These are phyloP conservation scores for Phengaris arion DNA, from an alignment of 2,888 invertebrate species.

Conservation along the genomic window DNA sequence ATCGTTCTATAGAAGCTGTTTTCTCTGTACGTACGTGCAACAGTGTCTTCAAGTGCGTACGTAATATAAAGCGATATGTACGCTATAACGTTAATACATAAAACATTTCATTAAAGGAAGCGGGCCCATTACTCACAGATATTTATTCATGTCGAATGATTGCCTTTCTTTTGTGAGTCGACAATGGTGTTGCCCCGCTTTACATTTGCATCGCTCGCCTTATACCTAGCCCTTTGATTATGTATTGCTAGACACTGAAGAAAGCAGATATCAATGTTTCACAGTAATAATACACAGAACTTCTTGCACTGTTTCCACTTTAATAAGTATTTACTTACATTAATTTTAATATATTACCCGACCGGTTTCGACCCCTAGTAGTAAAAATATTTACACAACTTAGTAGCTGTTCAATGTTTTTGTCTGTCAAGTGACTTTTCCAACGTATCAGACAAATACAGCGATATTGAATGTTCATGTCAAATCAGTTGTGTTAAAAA, in stretches of 20 bases:
- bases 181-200: conserved; percentile 71
- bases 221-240: conserved; percentile 37
- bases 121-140: conserved; percentile 75
- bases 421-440: too few species aligned
- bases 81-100: conserved; percentile 72
- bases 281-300: too few species aligned
- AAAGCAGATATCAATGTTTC: not conserved
- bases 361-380: too few species aligned
- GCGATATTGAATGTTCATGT: too few species aligned
- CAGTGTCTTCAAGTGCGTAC: conserved; percentile 34
- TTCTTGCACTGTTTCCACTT: too few species aligned
- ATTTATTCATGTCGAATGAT: conserved; percentile 80
- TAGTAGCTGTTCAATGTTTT: too few species aligned
- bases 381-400: too few species aligned
- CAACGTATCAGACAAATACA: too few species aligned
- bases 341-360: too few species aligned
- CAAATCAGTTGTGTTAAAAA: too few species aligned
- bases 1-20: not conserved
- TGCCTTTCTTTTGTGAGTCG: conserved; percentile 76
- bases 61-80: conserved; percentile 60
- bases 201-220: conserved; percentile 68
- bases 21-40: not conserved
- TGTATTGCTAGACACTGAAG: not conserved
- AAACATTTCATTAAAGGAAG: conserved; percentile 76
- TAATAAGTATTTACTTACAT: too few species aligned